Evolutionary conservation across 2,797 vertebrate species (phyloP), one percentile per base, ranked within the genome.

Genomic region (Fistularia commersonii): DNA sequence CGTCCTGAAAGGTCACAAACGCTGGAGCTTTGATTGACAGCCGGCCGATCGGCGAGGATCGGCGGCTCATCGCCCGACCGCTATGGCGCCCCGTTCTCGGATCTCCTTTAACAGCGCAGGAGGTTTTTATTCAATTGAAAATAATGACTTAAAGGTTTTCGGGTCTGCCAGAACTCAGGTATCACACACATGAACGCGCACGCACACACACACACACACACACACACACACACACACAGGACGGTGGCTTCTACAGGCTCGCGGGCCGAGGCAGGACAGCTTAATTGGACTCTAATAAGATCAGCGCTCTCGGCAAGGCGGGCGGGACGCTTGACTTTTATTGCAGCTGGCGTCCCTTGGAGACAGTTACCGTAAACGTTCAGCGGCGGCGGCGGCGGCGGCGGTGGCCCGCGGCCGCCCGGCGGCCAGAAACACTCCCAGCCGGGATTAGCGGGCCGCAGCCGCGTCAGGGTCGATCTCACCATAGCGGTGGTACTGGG

Each of bases 281-380:
- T 86, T 80, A 74, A 82, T 80, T 69, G 54, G 59, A 76, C 67
- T 57, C 74, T 74, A 86, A 83, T 81, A 72, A 68, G 71, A 81
- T 79, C 72, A 67, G 72, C 57, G 61, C 76, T 70, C 81, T 77
- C 61, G 51, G 54, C 57, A 71, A 72, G 47, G 32, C 37, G 51
- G 71, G 65, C 50, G 43, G 57, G 50, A 56, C 32, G 57, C 57
- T 77, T 83, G 76, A 80, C 74, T 72, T 81, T 82, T 79, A 86
- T 86, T 80, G 74, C 64, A 77, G 72, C 70, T 72, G 83, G 64
- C 81, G 80, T 81, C 61, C 50, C 77, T 83, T 71, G 80, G 69
- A 81, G 81, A 70, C 73, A 66, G 66, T 84, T 72, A 80, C 69
- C 76, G 79, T 81, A 72, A 86, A 79, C 63, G 63, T 76, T 82